phyloP scores from a whole-genome alignment of 2,113 vertebrate species.

The Vulpes ferrilata region DNA sequence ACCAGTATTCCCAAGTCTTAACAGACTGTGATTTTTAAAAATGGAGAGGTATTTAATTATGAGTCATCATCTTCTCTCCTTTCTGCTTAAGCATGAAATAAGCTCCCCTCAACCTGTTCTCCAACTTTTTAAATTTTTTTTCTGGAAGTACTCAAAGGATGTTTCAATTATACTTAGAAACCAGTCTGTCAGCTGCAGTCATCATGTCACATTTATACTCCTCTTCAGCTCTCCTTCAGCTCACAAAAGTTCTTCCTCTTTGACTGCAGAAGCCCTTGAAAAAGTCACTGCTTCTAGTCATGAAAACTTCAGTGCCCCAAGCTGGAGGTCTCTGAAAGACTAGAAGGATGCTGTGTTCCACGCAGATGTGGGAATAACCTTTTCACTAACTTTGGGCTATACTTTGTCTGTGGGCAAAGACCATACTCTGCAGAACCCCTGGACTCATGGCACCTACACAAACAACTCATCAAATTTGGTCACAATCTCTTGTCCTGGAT shows the following conservation, averaged over 20 bases:
- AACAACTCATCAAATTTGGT: not conserved
- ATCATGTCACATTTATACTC: not conserved
- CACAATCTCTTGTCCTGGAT: not conserved
- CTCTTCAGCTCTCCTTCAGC: not conserved
- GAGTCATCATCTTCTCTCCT: not conserved
- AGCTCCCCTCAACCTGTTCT: not conserved
- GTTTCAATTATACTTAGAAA: not conserved
- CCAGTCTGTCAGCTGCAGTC: not conserved
- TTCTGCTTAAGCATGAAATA: not conserved
- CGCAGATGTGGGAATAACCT: not conserved
- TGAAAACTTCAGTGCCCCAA: not conserved
- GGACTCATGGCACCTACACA: no score
- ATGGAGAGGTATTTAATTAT: constrained; percentile 40
- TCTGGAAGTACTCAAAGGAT: not conserved
- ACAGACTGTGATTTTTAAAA: not conserved
- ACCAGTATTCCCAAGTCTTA: constrained; percentile 25
- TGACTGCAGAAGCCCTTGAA: not conserved
- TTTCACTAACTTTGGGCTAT: not conserved
- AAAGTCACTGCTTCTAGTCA: not conserved
- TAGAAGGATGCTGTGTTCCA: not conserved
- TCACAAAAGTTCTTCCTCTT: not conserved
- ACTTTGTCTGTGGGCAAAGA: not conserved
- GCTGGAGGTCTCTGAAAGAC: not conserved
- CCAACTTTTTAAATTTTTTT: not conserved
- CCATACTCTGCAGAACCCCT: not conserved